Percentiles rank a stretch among this genome's conserved stretches.
Evolutionary conservation across 1,140 invertebrate genomes (phyloP).

Genomic region (Metaphire vulgaris): DNA sequence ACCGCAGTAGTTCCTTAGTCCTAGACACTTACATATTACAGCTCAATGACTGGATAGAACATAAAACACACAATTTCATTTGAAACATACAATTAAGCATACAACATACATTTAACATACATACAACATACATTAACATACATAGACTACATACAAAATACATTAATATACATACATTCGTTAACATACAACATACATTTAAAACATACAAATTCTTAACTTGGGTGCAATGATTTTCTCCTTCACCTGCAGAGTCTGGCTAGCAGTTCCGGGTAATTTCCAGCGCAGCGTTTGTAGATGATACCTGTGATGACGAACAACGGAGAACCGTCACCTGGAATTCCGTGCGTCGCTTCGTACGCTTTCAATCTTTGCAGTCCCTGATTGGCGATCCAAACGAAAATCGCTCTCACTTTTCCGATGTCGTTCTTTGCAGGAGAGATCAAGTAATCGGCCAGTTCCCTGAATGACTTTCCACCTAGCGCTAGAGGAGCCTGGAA

Average conservation of each 20-base stretch:
- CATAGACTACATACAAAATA: no score
- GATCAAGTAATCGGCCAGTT: slow-evolving; percentile 18
- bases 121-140: no score
- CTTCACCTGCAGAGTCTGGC: slow-evolving; percentile 27
- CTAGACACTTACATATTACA: no score
- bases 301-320: slow-evolving; percentile 14
- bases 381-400: slow-evolving; percentile 21
- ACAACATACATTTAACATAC: no score
- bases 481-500: slow-evolving; percentile 20
- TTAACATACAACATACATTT: no score
- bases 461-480: slow-evolving; percentile 4
- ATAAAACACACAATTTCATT: no score
- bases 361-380: not conserved
- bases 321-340: slow-evolving; percentile 9
- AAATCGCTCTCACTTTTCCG: slow-evolving; percentile 22
- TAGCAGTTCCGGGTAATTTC: slow-evolving; percentile 17
- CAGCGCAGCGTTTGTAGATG: not conserved
- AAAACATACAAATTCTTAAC: no score
- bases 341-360: not conserved
- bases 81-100: no score
- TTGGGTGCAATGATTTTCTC: no score
- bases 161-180: no score
- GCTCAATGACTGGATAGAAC: no score
- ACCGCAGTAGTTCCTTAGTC: no score
- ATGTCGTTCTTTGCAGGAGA: slow-evolving; percentile 18